A percentile compares a stretch with the other conserved stretches of the same genome.
These are phyloP conservation scores for Caloenas nicobarica DNA, from an alignment of 2,113 vertebrate genomes.

Conservation along the genomic window DNA sequence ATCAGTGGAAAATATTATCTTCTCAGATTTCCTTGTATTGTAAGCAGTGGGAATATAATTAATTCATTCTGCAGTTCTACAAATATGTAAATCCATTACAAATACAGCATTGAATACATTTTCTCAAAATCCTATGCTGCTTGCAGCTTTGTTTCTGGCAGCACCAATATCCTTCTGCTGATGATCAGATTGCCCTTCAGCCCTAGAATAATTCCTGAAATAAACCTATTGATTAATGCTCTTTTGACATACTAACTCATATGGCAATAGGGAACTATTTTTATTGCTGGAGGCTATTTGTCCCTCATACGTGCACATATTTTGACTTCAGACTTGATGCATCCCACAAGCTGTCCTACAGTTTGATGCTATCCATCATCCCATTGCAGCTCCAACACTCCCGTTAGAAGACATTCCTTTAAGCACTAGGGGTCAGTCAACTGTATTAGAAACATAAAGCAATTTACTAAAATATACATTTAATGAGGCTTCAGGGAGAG, in stretches of 20 bases:
- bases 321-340: background rate
- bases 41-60: constrained; percentile 45
- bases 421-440: constrained; percentile 33
- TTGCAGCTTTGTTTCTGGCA: constrained; percentile 60
- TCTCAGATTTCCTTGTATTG: background rate
- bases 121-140: background rate
- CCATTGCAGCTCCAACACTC: background rate
- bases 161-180: background rate
- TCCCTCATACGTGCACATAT: background rate
- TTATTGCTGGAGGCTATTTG: background rate
- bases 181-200: background rate
- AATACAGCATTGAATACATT: background rate
- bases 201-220: background rate
- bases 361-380: constrained; percentile 5
- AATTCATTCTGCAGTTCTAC: constrained; percentile 37
- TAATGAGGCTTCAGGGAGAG: background rate
- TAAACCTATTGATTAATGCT: constrained; percentile 33
- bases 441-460: background rate
- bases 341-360: background rate
- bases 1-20: constrained; percentile 39
- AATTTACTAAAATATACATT: background rate
- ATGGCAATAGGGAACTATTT: background rate
- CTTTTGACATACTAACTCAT: background rate
- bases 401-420: constrained; percentile 18
- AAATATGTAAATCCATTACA: constrained; percentile 43